phyloP scores from a whole-genome alignment of 2,113 vertebrate genomes.

The Alouatta palliata region DNA sequence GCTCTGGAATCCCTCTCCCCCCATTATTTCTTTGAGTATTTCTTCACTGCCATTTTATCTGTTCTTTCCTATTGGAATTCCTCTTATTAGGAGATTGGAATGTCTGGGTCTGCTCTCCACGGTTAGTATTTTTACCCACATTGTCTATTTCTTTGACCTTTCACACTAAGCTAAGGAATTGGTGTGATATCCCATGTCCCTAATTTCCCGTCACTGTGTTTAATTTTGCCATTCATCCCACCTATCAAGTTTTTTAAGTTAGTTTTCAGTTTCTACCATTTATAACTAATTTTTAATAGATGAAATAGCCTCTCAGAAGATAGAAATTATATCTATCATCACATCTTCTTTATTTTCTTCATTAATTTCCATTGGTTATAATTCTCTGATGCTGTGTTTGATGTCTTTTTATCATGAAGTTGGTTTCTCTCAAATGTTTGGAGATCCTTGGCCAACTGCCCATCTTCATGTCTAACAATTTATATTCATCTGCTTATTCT shows the following conservation, averaged over 20 bases:
- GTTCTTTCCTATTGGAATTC: background rate
- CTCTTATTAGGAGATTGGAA: background rate
- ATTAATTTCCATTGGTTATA: background rate
- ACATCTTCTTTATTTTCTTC: background rate
- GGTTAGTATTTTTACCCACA: background rate
- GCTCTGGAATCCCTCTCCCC: background rate
- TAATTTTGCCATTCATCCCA: background rate
- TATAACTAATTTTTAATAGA: background rate
- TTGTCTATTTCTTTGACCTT: background rate
- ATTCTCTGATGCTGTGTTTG: background rate
- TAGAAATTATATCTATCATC: background rate
- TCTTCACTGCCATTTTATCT: background rate
- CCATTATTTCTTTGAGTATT: background rate
- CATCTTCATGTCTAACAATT: background rate
- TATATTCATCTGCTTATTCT: background rate
- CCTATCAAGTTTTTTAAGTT: background rate
- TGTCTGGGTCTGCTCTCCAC: background rate
- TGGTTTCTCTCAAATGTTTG: background rate
- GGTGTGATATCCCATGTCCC: background rate
- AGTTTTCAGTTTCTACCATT: conserved; percentile 25
- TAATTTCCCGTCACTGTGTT: background rate
- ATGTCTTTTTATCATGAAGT: background rate
- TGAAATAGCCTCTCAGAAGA: background rate
- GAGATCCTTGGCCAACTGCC: background rate
- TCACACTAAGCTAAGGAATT: background rate